phyloP scores from a whole-genome alignment of 2,888 invertebrate species.

The Dolichomitus sp. region DNA sequence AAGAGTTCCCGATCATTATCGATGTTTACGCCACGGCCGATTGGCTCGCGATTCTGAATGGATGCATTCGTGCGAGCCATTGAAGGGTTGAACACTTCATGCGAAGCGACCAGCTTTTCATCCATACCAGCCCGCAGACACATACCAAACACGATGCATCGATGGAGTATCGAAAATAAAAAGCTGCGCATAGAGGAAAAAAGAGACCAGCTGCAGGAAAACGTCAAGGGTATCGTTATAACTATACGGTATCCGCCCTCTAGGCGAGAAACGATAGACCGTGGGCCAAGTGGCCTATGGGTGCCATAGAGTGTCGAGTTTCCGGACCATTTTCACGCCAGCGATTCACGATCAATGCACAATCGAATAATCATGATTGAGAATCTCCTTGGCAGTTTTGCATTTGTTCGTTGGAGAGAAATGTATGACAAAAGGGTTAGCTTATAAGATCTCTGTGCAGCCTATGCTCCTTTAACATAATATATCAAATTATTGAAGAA shows the following conservation, averaged over 20 bases:
- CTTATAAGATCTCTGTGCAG: neutral
- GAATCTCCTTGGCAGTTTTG: neutral
- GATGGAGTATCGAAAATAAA: constrained; percentile 10
- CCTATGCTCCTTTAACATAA: no score
- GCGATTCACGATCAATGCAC: neutral
- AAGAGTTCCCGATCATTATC: constrained; percentile 68
- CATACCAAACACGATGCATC: neutral
- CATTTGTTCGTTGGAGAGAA: neutral
- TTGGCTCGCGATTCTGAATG: constrained; percentile 64
- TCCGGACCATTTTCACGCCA: constrained; percentile 20
- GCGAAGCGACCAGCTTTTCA: constrained; percentile 31
- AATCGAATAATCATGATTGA: constrained; percentile 2
- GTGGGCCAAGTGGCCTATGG: neutral
- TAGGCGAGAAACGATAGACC: neutral
- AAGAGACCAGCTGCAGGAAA: constrained; percentile 13
- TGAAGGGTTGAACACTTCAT: constrained; percentile 56
- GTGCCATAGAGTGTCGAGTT: constrained; percentile 14
- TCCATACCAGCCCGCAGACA: constrained; percentile 1
- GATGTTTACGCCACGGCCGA: constrained; percentile 70
- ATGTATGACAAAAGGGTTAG: neutral
- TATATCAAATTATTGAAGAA: no score
- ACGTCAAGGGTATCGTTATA: constrained; percentile 4
- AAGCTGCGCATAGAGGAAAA: constrained; percentile 2
- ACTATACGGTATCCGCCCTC: neutral
- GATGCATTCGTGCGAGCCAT: constrained; percentile 57